Evolutionary conservation across 2,888 invertebrate genomes (phyloP).

Genomic region (Amitus sp.): DNA sequence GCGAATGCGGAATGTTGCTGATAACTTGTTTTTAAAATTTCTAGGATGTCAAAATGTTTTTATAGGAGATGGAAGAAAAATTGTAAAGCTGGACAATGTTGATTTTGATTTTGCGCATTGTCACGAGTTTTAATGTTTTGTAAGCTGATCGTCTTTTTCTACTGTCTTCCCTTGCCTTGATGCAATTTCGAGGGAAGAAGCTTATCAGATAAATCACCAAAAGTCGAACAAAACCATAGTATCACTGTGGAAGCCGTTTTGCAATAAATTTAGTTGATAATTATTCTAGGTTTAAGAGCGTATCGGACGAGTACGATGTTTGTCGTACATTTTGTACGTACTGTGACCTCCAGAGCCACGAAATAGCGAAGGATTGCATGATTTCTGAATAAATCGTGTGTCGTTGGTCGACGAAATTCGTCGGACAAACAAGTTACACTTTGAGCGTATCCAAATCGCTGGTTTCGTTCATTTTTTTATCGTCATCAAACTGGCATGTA

Average conservation of each 20-base stretch:
- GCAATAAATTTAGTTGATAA: constrained; percentile 37
- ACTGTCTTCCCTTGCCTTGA: background rate
- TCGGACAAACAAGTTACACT: background rate
- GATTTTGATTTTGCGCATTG: background rate
- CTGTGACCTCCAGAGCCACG: constrained; percentile 41
- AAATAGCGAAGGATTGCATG: constrained; percentile 23
- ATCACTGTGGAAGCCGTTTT: constrained; percentile 34
- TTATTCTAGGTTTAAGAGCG: constrained; percentile 44
- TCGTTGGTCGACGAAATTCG: background rate
- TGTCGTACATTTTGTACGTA: constrained; percentile 38
- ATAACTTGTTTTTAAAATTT: background rate
- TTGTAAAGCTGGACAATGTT: background rate
- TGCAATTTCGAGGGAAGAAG: background rate
- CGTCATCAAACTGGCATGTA: background rate
- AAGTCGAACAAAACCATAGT: constrained; percentile 23
- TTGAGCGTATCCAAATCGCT: background rate
- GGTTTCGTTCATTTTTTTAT: constrained; percentile 28
- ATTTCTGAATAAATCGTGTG: constrained; percentile 1
- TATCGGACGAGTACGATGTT: constrained; percentile 49
- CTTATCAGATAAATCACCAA: constrained; percentile 17
- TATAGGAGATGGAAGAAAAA: background rate
- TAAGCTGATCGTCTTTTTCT: background rate
- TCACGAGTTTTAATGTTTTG: constrained; percentile 4
- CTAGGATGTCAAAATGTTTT: background rate
- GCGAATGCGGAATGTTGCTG: constrained; percentile 1